Percentiles rank a stretch among this genome's conserved stretches.
phyloP scores from a whole-genome alignment of 37 sponge, comb jelly and placozoan genomes.

The Haliclona indistincta region DNA sequence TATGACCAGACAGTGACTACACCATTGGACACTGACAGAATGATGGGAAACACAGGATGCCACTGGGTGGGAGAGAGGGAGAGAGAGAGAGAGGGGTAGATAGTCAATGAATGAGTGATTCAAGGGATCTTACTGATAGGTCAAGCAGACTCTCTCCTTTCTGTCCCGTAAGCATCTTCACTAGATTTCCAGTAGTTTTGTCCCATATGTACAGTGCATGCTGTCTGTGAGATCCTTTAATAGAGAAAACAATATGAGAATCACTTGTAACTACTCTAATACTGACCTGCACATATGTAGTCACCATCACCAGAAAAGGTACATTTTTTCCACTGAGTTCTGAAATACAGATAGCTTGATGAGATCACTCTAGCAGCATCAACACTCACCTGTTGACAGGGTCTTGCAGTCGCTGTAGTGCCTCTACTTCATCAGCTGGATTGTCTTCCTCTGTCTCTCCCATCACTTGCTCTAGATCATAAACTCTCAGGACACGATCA shows the following conservation, averaged over 20 bases:
- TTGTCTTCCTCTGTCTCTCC: constrained; percentile 42
- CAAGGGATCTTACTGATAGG: constrained; percentile 58
- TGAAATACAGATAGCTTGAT: background rate
- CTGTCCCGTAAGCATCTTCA: constrained; percentile 97
- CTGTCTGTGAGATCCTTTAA: constrained; percentile 79
- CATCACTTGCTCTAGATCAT: constrained; percentile 73
- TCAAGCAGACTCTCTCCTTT: constrained; percentile 97
- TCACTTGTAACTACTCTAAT: constrained; percentile 1
- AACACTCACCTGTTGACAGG: constrained; percentile 92
- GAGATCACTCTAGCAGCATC: too few relatives aligned
- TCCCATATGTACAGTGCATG: constrained; percentile 97
- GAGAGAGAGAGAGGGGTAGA: background rate
- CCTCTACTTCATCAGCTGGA: constrained; percentile 64
- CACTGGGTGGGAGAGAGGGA: constrained; percentile 46
- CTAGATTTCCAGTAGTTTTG: constrained; percentile 89
- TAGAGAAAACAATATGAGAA: background rate
- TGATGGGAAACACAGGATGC: constrained; percentile 96
- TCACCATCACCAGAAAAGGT: constrained; percentile 96
- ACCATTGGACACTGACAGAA: constrained; percentile 93
- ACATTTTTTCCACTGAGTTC: constrained; percentile 97
- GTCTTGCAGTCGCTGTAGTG: constrained; percentile 94
- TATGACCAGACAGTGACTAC: constrained; percentile 97
- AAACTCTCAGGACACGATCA: constrained; percentile 92
- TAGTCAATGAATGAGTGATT: too few relatives aligned
- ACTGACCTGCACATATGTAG: constrained; percentile 92